phyloP scores from a whole-genome alignment of 2,113 vertebrate species.

The Ceyx melanurus region DNA sequence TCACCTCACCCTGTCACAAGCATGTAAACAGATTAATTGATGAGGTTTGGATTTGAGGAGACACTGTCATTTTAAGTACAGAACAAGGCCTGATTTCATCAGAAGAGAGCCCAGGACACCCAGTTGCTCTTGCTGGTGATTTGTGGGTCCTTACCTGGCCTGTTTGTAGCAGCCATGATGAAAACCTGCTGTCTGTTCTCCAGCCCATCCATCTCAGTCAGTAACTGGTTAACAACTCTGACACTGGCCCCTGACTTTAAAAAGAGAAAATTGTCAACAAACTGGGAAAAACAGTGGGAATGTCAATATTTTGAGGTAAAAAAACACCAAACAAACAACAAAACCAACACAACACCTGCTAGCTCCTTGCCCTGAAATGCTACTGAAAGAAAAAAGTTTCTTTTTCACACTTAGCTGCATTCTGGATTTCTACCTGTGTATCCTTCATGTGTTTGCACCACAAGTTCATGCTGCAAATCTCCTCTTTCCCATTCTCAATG shows the following conservation, averaged over 20 bases:
- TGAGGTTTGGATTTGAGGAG: background rate
- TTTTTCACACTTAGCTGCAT: background rate
- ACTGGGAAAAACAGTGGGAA: background rate
- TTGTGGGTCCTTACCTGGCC: constrained; percentile 83
- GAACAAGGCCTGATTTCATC: background rate
- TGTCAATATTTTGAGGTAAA: background rate
- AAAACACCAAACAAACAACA: background rate
- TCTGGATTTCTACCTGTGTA: background rate
- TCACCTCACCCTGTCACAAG: background rate
- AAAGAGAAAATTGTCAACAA: background rate
- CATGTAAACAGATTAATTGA: background rate
- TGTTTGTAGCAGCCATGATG: constrained; percentile 97
- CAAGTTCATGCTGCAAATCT: background rate
- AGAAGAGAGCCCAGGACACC: rapidly evolving
- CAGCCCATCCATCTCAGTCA: constrained; percentile 97
- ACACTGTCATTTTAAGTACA: background rate
- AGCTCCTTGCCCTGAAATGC: background rate
- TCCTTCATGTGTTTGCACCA: background rate
- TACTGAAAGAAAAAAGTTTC: background rate
- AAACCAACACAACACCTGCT: background rate
- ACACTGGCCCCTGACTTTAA: constrained; percentile 88
- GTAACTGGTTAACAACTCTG: constrained; percentile 94
- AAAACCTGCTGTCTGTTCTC: constrained; percentile 90
- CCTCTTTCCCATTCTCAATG: background rate
- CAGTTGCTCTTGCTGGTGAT: background rate